Evolutionary conservation across 2,113 vertebrate species (phyloP), one percentile per base, ranked within the genome.

Genomic region (Microcebus jonahi): DNA sequence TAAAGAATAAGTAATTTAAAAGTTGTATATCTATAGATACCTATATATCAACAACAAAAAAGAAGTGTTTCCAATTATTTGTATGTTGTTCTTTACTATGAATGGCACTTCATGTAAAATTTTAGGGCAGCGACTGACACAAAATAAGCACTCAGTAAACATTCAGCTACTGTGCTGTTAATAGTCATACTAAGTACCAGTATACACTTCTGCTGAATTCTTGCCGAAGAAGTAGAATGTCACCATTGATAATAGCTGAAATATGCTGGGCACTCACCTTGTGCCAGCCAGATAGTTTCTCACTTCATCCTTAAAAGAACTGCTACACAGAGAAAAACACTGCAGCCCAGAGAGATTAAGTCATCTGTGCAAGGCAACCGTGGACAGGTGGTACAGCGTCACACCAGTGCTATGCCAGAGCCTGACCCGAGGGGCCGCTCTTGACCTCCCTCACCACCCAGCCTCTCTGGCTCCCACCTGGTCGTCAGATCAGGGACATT

Each of bases 321-420:
- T 12, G n/a, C 34, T 27, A 18, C 55, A 34, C 21, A 42, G 68
- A 75, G 59, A n/a, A 63, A 31, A 31, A 63, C 4, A 25, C 53
- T 63, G 21, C 14, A 31, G 21, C 29, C 7, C 36, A n/a, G 39
- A 57, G 55, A 61, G 36, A 25, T 1, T 39, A 42, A 73, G 68
- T 39, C 25, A 55, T 57, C 31, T 73, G 50, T 2, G 20, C 25
- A 42, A 48, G 31, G 39, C 21, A 3, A 63, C 1, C 11, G 14
- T 3, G 31, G n/a, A 2, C 18, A 0, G 8, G n/a, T 31, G 27
- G 25, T 31, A 15, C 13, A 14, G 29, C 57, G 0, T 27, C 3
- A 0, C 11, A n/a, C 27, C 48, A 39, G 50, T 8, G 20, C 85
- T 2, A 1, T 11, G 23, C 67, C 1, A 50, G 48, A 14, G 15